Percentiles rank a stretch among this genome's conserved stretches.
These are phyloP conservation scores for Phaethornis superciliosus DNA, from an alignment of 2,113 vertebrate genomes.

Conservation along the genomic window DNA sequence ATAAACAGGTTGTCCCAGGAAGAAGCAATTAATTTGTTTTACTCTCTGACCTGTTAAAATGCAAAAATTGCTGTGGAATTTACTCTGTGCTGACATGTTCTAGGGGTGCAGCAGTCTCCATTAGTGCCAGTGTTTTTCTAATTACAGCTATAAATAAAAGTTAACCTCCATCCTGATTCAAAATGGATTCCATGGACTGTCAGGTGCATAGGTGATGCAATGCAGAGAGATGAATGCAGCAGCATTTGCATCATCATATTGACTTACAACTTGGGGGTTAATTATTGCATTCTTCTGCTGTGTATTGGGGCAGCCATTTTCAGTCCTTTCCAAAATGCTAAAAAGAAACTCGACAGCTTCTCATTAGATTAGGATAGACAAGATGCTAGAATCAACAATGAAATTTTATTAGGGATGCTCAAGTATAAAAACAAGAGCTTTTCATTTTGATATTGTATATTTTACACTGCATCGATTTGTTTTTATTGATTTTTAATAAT, in stretches of 20 bases:
- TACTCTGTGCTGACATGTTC: background rate
- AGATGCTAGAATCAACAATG: conserved; percentile 2
- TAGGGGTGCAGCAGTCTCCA: background rate
- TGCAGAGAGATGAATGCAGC: background rate
- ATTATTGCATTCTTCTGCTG: conserved; percentile 33
- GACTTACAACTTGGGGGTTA: conserved; percentile 27
- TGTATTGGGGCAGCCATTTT: conserved; percentile 4
- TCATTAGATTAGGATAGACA: conserved; percentile 60
- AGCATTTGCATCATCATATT: conserved; percentile 12
- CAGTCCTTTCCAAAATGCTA: conserved; percentile 42
- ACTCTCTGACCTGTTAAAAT: conserved; percentile 33
- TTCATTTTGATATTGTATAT: conserved; percentile 38
- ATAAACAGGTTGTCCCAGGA: background rate
- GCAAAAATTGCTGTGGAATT: conserved; percentile 40
- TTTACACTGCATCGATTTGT: conserved; percentile 33
- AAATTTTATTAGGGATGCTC: conserved; percentile 33
- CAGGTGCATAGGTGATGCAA: conserved; percentile 19
- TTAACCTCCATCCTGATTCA: conserved; percentile 1
- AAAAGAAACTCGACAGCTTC: conserved; percentile 32
- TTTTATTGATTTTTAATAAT: conserved; percentile 65
- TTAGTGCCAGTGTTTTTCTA: conserved; percentile 34
- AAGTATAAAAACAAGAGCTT: conserved; percentile 33
- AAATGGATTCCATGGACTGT: background rate
- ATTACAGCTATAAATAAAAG: conserved; percentile 46
- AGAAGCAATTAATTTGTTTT: conserved; percentile 6